These are phyloP conservation scores for Columba livia DNA, from an alignment of 2,113 vertebrate genomes.

Conservation along the genomic window DNA sequence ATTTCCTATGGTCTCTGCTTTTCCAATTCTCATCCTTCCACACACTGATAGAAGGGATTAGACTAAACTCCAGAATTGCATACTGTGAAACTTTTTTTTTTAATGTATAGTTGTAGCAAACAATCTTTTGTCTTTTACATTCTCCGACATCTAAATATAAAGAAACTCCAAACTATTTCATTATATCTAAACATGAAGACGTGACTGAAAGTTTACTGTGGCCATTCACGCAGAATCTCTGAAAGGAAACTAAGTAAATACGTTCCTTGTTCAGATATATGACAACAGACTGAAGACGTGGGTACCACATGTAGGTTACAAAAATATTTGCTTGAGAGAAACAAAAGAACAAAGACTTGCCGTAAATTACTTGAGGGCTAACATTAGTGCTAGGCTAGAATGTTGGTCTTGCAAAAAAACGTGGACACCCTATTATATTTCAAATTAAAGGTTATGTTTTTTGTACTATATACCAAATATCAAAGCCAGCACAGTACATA, in stretches of 20 bases:
- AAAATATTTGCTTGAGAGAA: background rate
- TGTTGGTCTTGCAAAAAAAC: background rate
- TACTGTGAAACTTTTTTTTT: background rate
- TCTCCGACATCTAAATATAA: background rate
- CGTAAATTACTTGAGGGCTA: background rate
- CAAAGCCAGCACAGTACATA: background rate
- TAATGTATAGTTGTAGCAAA: background rate
- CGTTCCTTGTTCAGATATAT: background rate
- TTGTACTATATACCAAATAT: background rate
- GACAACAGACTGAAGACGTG: background rate
- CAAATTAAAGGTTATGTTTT: background rate
- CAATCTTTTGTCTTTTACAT: background rate
- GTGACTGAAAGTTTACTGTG: background rate
- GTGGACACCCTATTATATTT: background rate
- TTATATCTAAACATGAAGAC: background rate
- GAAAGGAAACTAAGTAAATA: background rate
- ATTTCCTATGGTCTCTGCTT: background rate
- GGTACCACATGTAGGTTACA: fast-evolving
- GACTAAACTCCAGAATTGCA: background rate
- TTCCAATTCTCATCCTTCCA: background rate
- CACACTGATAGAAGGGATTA: background rate
- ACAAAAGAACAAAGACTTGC: background rate
- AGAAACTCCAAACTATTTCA: background rate
- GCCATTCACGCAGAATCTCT: background rate
- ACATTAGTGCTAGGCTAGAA: background rate